Evolutionary conservation across 2,113 vertebrate species (phyloP), one percentile per base, ranked within the genome.

Genomic region (Phalacrocorax brasilianus): DNA sequence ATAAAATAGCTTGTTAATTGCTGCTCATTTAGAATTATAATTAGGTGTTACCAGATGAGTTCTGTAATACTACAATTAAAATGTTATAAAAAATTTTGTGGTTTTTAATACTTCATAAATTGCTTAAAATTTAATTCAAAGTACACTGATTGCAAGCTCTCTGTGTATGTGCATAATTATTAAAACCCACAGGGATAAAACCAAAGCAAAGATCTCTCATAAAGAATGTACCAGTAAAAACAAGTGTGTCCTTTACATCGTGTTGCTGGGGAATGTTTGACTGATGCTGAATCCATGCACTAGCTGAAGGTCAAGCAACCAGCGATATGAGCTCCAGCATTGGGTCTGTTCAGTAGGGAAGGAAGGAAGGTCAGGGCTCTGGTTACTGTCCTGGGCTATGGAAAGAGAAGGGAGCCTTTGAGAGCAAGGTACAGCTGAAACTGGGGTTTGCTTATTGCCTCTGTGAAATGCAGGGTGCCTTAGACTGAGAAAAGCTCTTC

Each of bases 91-190:
- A 89, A 83, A 38, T 21, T 53, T 72, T 96, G 95, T 84, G 78
- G 88, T 67, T 97, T 94, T 96, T 96, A 97, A 92, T 93, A 96
- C 92, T 96, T 95, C 38, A 82, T 96, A 92, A 91, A 96, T 96
- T 86, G 83, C 88, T 95, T 95, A 96, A 97, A 96, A 96, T 96
- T 95, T 92, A 93, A 95, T 97, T 95, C 91, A 88, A 27, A 95
- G 77, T 68, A 89, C 85, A 77, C 53, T 89, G 96, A 92, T 88
- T 88, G 83, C 58, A 91, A 44, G 67, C 77, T 96, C 71, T 89
- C 62, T 88, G 68, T 86, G 84, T 89, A 59, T 75, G 61, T 85
- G 88, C 33, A 13, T 93, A 63, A 75, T 92, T 93, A 94, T 75
- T 93, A 91, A 94, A 97, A 95, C 58, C 84, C 78, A 76, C 78